Percentiles rank a stretch among this genome's conserved stretches.
Conservation (phyloP, 1,140 invertebrate genomes). For the Sitophilus oryzae region DNA sequence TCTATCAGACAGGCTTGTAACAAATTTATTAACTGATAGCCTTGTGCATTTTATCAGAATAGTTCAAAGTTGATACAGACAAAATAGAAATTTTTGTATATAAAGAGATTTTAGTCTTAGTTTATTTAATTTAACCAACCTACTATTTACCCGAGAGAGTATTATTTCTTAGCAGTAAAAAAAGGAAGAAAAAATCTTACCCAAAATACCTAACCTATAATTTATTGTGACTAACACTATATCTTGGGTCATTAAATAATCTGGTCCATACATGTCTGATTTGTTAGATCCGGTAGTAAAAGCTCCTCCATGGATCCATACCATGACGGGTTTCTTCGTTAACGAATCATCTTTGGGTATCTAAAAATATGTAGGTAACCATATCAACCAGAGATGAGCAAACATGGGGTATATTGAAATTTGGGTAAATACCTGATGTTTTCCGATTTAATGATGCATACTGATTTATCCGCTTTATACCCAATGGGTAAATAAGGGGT, state of each 20-base stretch:
- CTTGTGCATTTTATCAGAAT: too few relatives aligned
- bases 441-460: too few relatives aligned
- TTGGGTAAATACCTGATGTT: too few relatives aligned
- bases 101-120: not conserved
- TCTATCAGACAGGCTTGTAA: too few relatives aligned
- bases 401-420: too few relatives aligned
- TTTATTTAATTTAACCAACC: not conserved
- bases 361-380: too few relatives aligned
- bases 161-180: not conserved
- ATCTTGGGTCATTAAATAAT: constrained; percentile 57
- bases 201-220: constrained; percentile 47
- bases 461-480: too few relatives aligned
- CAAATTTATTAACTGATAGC: too few relatives aligned
- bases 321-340: constrained; percentile 42
- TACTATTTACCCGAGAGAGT: not conserved
- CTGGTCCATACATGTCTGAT: constrained; percentile 49
- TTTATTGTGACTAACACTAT: constrained; percentile 47
- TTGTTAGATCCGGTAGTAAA: constrained; percentile 38
- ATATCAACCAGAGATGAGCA: too few relatives aligned
- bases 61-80: too few relatives aligned
- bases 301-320: constrained; percentile 26
- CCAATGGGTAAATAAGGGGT: too few relatives aligned
- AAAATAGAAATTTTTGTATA: too few relatives aligned
- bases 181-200: constrained; percentile 21
- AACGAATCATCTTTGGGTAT: constrained; percentile 56